Conservation (phyloP, 2,888 invertebrate species). For the Tenthredo livida region DNA sequence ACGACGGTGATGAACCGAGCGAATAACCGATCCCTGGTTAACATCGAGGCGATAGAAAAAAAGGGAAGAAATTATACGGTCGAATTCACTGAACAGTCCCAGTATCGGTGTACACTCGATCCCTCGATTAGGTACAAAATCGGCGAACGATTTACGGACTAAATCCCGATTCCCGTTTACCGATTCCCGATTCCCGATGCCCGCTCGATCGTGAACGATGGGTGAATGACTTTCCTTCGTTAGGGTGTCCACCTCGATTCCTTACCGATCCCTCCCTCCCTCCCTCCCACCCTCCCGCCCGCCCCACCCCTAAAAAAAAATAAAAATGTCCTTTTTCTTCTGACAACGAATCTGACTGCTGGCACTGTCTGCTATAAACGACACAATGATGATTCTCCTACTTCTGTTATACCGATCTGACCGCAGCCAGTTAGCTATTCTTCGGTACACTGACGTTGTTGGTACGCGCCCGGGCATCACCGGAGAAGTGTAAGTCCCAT, state of each 20-base stretch:
- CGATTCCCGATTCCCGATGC: neutral
- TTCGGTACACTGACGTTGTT: conserved; percentile 29
- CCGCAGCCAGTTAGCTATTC: conserved; percentile 12
- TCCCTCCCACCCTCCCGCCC: neutral
- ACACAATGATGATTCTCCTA: neutral
- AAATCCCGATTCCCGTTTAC: neutral
- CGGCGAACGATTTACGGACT: neutral
- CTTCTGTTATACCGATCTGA: neutral
- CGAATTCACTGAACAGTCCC: neutral
- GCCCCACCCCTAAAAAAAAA: neutral
- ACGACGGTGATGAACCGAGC: neutral
- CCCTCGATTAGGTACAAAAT: neutral
- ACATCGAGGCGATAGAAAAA: neutral
- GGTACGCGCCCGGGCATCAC: conserved; percentile 63
- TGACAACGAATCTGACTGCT: neutral
- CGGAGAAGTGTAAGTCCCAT: conserved; percentile 72
- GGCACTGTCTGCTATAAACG: neutral
- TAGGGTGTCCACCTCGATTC: conserved; percentile 16
- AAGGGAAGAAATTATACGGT: neutral
- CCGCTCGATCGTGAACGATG: conserved; percentile 33
- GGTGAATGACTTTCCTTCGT: conserved; percentile 46
- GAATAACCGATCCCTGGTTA: neutral
- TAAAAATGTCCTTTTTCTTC: neutral
- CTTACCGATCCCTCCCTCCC: neutral
- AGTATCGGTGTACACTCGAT: neutral